Percentiles rank a stretch among this genome's conserved stretches.
These are phyloP conservation scores for Buteo buteo DNA, from an alignment of 2,113 vertebrate species.

Conservation along the genomic window DNA sequence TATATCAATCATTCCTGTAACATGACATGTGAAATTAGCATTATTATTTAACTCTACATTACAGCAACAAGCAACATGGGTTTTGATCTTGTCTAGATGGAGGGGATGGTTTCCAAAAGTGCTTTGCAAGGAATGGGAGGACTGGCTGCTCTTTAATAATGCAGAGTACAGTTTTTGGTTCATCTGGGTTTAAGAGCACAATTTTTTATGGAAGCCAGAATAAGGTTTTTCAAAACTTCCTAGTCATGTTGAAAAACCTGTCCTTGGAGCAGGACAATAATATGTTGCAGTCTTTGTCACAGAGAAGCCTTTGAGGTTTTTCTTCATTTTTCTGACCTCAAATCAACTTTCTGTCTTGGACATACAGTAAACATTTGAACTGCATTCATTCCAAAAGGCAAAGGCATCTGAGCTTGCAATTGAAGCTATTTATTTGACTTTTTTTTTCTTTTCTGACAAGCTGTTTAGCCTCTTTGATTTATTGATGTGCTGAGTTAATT, in stretches of 20 bases:
- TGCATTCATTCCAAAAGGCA: background rate
- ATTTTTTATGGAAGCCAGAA: background rate
- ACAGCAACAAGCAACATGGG: background rate
- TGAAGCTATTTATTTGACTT: background rate
- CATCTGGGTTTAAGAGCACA: background rate
- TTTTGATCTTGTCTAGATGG: background rate
- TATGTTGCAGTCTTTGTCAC: background rate
- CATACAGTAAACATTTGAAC: background rate
- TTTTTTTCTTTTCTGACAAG: background rate
- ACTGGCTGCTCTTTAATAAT: background rate
- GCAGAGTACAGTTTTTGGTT: background rate
- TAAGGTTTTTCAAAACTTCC: background rate
- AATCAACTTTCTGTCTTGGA: background rate
- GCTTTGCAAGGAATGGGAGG: background rate
- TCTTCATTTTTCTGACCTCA: background rate
- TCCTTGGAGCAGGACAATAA: background rate
- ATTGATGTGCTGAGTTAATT: background rate
- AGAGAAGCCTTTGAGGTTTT: background rate
- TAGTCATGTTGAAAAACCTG: background rate
- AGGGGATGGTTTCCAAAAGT: background rate
- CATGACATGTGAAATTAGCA: constrained; percentile 31
- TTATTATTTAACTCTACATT: background rate
- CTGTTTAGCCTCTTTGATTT: background rate
- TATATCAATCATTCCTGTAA: constrained; percentile 56
- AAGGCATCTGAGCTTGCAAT: background rate